These are phyloP conservation scores for Epinotia bilunana DNA, from an alignment of 2,888 invertebrate genomes.

Conservation along the genomic window DNA sequence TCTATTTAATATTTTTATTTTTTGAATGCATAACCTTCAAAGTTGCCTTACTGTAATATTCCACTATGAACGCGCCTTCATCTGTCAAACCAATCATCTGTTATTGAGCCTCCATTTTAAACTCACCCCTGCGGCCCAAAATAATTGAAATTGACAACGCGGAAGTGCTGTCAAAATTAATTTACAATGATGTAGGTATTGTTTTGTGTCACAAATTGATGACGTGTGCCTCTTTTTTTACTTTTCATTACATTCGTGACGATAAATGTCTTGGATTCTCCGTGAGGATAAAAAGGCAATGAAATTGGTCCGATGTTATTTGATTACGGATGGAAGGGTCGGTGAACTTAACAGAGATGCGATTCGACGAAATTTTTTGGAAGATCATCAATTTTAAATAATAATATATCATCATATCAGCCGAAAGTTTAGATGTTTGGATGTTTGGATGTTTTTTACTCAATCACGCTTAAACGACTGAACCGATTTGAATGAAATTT, in stretches of 20 bases:
- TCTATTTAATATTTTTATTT: too few relatives aligned
- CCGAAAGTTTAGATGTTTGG: too few relatives aligned
- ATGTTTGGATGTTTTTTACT: too few relatives aligned
- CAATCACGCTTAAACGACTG: too few relatives aligned
- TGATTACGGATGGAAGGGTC: neutral
- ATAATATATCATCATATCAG: too few relatives aligned
- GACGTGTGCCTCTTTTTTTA: slow-evolving; percentile 3
- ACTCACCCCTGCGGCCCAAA: slow-evolving; percentile 48
- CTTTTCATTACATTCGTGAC: slow-evolving; percentile 2
- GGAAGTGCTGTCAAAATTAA: slow-evolving; percentile 34
- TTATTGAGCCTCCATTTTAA: slow-evolving; percentile 47
- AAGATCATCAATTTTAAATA: too few relatives aligned
- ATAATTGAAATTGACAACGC: slow-evolving; percentile 52
- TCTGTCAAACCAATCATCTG: slow-evolving; percentile 45
- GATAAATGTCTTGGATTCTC: neutral
- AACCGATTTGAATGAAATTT: too few relatives aligned
- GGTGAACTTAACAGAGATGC: neutral
- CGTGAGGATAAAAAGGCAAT: neutral
- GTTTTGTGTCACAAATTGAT: slow-evolving; percentile 31
- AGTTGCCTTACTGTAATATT: slow-evolving; percentile 10
- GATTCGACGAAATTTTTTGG: neutral
- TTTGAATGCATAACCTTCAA: neutral
- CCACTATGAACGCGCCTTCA: slow-evolving; percentile 17
- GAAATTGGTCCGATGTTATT: neutral
- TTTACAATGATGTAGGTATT: slow-evolving; percentile 37